A percentile compares a stretch with the other conserved stretches of the same genome.
These are phyloP conservation scores for Neoaliturus tenellus DNA, from an alignment of 2,888 invertebrate species.

Conservation along the genomic window DNA sequence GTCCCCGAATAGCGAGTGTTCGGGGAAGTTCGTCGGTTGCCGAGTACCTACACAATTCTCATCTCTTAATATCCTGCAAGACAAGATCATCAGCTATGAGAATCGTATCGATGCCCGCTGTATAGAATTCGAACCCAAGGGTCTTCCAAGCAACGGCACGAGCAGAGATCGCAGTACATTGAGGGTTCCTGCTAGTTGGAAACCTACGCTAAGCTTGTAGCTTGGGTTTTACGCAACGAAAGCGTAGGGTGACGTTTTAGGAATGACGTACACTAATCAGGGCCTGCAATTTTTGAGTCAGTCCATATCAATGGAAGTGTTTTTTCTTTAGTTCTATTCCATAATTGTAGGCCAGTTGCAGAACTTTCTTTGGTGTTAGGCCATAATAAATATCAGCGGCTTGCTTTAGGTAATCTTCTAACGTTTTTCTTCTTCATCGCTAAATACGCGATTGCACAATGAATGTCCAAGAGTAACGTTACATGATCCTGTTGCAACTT, in stretches of 20 bases:
- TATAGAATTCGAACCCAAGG: too few relatives aligned
- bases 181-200: too few relatives aligned
- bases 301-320: slow-evolving; percentile 59
- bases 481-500: neutral
- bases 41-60: too few relatives aligned
- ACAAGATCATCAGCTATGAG: too few relatives aligned
- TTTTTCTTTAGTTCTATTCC: slow-evolving; percentile 52
- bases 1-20: too few relatives aligned
- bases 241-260: slow-evolving; percentile 18
- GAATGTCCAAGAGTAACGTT: neutral
- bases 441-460: slow-evolving; percentile 5
- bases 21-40: too few relatives aligned
- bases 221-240: slow-evolving; percentile 31
- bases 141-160: too few relatives aligned
- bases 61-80: too few relatives aligned
- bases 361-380: slow-evolving; percentile 59
- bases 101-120: too few relatives aligned
- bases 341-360: slow-evolving; percentile 60
- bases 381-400: slow-evolving; percentile 44
- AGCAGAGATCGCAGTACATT: too few relatives aligned
- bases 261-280: slow-evolving; percentile 37
- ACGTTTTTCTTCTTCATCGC: neutral
- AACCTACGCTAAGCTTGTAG: slow-evolving; percentile 36
- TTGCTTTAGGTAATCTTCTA: neutral
- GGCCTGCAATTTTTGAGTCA: slow-evolving; percentile 54